phyloP scores from a whole-genome alignment of 2,888 invertebrate genomes.

The Odontocerum albicorne region DNA sequence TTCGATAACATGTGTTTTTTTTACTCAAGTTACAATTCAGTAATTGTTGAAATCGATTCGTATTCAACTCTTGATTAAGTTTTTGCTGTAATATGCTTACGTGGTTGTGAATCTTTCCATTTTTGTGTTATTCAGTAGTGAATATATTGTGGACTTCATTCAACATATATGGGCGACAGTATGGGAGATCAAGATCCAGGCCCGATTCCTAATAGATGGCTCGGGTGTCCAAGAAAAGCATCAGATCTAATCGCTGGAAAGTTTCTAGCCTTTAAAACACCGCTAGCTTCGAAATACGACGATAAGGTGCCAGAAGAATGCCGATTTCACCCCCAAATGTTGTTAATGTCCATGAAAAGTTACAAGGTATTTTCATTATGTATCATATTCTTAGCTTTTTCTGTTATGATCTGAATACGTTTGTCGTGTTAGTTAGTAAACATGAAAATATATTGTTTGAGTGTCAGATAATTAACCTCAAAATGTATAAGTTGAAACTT shows the following conservation, averaged over 20 bases:
- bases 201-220: slow-evolving; percentile 80
- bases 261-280: slow-evolving; percentile 95
- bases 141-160: too few species aligned
- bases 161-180: too few species aligned
- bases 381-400: neutral
- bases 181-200: slow-evolving; percentile 27
- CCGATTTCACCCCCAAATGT: slow-evolving; percentile 85
- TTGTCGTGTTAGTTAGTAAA: too few species aligned
- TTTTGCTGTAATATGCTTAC: slow-evolving; percentile 20
- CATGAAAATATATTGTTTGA: too few species aligned
- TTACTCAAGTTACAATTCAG: too few species aligned
- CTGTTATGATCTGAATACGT: too few species aligned
- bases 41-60: too few species aligned
- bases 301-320: slow-evolving; percentile 80
- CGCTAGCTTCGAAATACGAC: slow-evolving; percentile 80
- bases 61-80: too few species aligned
- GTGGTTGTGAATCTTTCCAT: slow-evolving; percentile 15
- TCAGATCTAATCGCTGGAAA: slow-evolving; percentile 71
- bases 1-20: too few species aligned
- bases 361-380: slow-evolving; percentile 65
- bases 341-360: slow-evolving; percentile 76
- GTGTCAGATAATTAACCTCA: too few species aligned
- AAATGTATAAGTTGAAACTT: too few species aligned
- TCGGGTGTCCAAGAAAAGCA: slow-evolving; percentile 84
- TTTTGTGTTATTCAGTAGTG: slow-evolving; percentile 1